These are phyloP conservation scores for Eupeodes latifasciatus DNA, from an alignment of 2,888 invertebrate genomes.

Conservation along the genomic window DNA sequence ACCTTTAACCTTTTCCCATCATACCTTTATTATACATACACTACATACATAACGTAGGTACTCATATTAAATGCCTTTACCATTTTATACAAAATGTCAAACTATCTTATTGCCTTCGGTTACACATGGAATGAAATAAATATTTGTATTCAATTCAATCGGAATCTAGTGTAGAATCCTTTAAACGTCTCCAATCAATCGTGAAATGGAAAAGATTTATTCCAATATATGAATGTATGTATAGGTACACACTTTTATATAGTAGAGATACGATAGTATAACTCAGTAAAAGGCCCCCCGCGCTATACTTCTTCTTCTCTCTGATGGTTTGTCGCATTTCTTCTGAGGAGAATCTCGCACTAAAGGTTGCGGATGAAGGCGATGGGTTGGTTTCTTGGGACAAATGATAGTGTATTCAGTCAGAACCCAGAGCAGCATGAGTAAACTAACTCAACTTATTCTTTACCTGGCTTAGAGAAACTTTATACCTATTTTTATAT, in stretches of 20 bases:
- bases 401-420: conserved; percentile 20
- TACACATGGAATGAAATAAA: conserved; percentile 66
- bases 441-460: conserved; percentile 61
- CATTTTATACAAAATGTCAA: conserved; percentile 23
- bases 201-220: conserved; percentile 83
- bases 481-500: too few species aligned
- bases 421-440: conserved; percentile 31
- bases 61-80: neutral
- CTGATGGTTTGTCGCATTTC: neutral
- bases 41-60: too few species aligned
- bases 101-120: conserved; percentile 55
- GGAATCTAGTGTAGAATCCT: conserved; percentile 73
- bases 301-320: neutral
- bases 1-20: neutral
- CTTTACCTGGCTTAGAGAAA: conserved; percentile 40
- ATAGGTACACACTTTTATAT: too few species aligned
- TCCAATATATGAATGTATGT: conserved; percentile 74
- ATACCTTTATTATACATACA: too few species aligned
- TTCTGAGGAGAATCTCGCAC: neutral
- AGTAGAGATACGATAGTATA: too few species aligned
- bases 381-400: conserved; percentile 23
- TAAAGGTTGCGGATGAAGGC: neutral
- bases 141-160: conserved; percentile 75
- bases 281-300: neutral
- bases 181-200: conserved; percentile 79